Base-by-base conservation (phyloP, 2,888 invertebrate genomes). In the Hoplodrina blanda region DNA sequence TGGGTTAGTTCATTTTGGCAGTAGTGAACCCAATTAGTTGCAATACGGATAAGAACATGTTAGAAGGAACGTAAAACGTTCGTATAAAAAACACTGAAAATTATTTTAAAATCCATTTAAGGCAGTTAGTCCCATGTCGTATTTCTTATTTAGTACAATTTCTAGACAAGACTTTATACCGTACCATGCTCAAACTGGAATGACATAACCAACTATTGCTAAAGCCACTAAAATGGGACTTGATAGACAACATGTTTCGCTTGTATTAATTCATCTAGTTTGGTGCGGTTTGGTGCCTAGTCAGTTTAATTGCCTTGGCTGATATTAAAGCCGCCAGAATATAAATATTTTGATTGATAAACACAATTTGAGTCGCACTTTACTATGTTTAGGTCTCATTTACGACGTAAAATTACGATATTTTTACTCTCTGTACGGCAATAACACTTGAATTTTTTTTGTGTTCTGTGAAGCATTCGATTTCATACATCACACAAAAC, bases 201-300 rank as follows among this genome's bases (percentile, higher is more conserved):
- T 69, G 46, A 59, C 19, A 66, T 55, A 52, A 59, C n/a, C 10
- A n/a, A 41, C 50, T 41, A 56, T 77, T 78, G 63, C 78, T 61
- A 73, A 76, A 73, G 44, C 17, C 46, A 55, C 59, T 79, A 68
- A 62, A 79, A 62, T 53, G 49, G 19, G 52, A 49, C 80, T 68
- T 60, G 62, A 62, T 68, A 52, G 41, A 60, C 62, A 67, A 76
- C 74, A 73, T 15, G 61, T 66, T 66, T 62, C 13, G 25, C 52
- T 50, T 56, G 15, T 65, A 57, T 61, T 73, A 53, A 57, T 66
- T 54, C 44, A 73, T 25, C 56, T 50, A 54, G 57, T 60, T 79
- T 44, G 56, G 20, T 65, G 66, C 30, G 53, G 50, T 56, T 73
- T 41, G 46, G 17, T 65, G 49, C 17, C 46, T 52, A 30, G 44